Conservation (phyloP, 2,888 invertebrate species). For the Sclerodermus sp. region DNA sequence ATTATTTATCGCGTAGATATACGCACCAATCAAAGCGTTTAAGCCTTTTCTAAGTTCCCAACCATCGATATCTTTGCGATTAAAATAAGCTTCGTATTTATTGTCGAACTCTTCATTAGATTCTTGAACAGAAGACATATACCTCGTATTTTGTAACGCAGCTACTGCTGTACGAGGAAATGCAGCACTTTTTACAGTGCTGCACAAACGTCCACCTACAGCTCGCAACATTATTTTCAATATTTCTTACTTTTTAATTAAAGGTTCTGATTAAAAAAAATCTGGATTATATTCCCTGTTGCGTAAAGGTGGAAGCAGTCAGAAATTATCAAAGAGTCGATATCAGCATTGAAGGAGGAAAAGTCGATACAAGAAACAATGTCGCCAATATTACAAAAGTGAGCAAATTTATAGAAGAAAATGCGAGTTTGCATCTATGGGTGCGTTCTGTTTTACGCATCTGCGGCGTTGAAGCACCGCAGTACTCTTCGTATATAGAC, state of each 20-base stretch:
- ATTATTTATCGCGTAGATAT: not conserved
- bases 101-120: constrained; percentile 85
- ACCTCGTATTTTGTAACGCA: constrained; percentile 46
- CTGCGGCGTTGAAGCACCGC: too few relatives aligned
- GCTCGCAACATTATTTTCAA: constrained; percentile 40
- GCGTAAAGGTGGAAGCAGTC: too few relatives aligned
- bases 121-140: constrained; percentile 64
- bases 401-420: too few relatives aligned
- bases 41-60: constrained; percentile 94
- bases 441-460: too few relatives aligned
- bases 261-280: not conserved
- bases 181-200: constrained; percentile 24
- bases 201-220: constrained; percentile 33
- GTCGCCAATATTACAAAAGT: too few relatives aligned
- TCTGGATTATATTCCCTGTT: too few relatives aligned
- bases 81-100: constrained; percentile 82
- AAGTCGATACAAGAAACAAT: too few relatives aligned
- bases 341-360: too few relatives aligned
- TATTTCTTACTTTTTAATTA: not conserved
- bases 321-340: too few relatives aligned
- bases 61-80: constrained; percentile 83
- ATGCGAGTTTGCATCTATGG: too few relatives aligned
- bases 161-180: constrained; percentile 34
- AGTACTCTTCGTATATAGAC: too few relatives aligned
- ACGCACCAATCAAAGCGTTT: constrained; percentile 70